Conservation (phyloP, 2,113 vertebrate genomes). For the Rhinogobius similis region DNA sequence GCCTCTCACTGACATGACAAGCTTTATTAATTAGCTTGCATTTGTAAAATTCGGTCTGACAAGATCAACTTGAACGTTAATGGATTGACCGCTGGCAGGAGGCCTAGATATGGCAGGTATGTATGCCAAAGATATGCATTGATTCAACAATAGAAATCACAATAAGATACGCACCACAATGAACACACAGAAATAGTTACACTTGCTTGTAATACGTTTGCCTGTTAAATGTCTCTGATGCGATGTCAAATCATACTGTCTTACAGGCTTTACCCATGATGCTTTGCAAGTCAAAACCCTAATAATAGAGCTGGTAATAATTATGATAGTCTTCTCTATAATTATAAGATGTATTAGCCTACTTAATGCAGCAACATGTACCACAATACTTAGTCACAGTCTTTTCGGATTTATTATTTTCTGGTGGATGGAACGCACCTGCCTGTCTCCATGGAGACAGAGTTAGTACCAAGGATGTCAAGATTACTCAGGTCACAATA, state of each 20-base stretch:
- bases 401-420: neutral
- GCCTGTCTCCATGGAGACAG: too few relatives aligned
- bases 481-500: too few relatives aligned
- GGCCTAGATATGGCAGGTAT: neutral
- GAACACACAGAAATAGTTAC: neutral
- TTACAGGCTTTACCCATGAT: neutral
- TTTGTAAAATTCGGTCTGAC: conserved; percentile 30
- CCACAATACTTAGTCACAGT: neutral
- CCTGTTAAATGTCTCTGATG: neutral
- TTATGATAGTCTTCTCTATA: neutral
- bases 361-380: neutral
- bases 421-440: too few relatives aligned
- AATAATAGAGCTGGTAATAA: neutral
- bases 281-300: neutral
- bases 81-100: conserved; percentile 26
- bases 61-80: conserved; percentile 24
- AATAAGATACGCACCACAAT: neutral
- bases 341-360: neutral
- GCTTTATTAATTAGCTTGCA: conserved; percentile 26
- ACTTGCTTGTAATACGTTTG: neutral
- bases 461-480: too few relatives aligned
- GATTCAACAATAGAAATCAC: neutral
- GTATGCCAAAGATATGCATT: conserved; percentile 16
- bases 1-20: conserved; percentile 6
- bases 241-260: neutral